phyloP scores from a whole-genome alignment of 2,888 invertebrate genomes.

The Synergus umbraculus region DNA sequence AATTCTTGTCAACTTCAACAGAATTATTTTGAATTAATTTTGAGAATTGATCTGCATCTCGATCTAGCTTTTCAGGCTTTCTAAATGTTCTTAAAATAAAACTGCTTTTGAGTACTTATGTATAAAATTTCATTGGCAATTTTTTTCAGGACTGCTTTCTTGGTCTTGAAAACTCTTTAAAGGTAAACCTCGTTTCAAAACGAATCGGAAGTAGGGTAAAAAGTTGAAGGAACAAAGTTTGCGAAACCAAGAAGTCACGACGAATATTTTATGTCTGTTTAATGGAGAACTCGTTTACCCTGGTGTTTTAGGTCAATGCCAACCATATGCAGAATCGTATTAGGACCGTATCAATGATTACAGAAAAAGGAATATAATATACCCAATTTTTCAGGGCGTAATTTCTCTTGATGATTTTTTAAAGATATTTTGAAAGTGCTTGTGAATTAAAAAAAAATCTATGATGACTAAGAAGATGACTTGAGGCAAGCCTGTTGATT shows the following conservation, averaged over 20 bases:
- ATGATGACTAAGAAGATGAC: not conserved
- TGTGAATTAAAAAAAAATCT: no score
- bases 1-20: not conserved
- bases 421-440: no score
- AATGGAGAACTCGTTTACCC: slow-evolving; percentile 31
- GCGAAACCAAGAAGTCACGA: not conserved
- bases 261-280: slow-evolving; percentile 20
- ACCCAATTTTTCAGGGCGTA: no score
- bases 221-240: slow-evolving; percentile 3
- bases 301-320: slow-evolving; percentile 24
- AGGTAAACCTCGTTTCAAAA: not conserved
- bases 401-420: no score
- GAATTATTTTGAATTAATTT: not conserved
- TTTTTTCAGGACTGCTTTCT: not conserved
- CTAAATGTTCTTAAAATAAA: not conserved
- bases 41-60: not conserved
- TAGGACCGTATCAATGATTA: not conserved
- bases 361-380: not conserved
- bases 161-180: not conserved
- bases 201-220: slow-evolving; percentile 19
- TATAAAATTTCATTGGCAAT: not conserved
- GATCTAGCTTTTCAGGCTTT: not conserved
- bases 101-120: not conserved
- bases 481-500: not conserved
- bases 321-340: not conserved